A percentile compares a stretch with the other conserved stretches of the same genome.
Evolutionary conservation across 2,797 vertebrate genomes (phyloP).

Genomic region (Peromyscus eremicus): DNA sequence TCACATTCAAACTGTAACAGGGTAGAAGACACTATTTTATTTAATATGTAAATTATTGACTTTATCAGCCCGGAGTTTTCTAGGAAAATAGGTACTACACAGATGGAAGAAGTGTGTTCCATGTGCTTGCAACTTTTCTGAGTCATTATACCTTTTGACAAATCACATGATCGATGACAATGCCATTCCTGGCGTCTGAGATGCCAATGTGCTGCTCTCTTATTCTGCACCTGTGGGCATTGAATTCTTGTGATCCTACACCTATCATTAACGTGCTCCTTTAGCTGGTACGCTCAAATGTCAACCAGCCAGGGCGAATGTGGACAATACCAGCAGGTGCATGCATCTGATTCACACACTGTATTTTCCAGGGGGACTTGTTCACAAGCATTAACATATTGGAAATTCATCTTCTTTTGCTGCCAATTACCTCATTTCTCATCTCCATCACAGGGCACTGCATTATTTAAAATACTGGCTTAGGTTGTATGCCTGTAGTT

Average conservation of each 20-base stretch:
- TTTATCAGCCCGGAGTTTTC: neutral
- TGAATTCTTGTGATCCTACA: neutral
- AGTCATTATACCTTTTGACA: neutral
- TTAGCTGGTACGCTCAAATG: slow-evolving; percentile 14
- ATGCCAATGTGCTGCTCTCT: neutral
- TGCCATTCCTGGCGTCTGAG: neutral
- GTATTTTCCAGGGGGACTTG: neutral
- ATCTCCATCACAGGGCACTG: neutral
- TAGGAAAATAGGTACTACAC: neutral
- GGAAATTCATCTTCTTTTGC: slow-evolving; percentile 26
- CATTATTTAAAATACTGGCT: neutral
- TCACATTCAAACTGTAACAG: neutral
- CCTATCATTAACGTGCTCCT: neutral
- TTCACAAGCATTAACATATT: neutral
- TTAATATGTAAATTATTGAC: neutral
- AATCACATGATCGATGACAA: neutral
- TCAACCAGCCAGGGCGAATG: neutral
- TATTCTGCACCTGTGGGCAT: neutral
- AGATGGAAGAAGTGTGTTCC: neutral
- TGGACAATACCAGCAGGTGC: neutral
- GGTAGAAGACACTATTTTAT: neutral
- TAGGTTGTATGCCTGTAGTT: neutral
- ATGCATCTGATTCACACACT: neutral
- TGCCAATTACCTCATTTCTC: slow-evolving; percentile 26
- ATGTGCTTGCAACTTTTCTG: neutral